These are phyloP conservation scores for Drosophila sproati DNA, from an alignment of 1,140 invertebrate genomes.

Conservation along the genomic window DNA sequence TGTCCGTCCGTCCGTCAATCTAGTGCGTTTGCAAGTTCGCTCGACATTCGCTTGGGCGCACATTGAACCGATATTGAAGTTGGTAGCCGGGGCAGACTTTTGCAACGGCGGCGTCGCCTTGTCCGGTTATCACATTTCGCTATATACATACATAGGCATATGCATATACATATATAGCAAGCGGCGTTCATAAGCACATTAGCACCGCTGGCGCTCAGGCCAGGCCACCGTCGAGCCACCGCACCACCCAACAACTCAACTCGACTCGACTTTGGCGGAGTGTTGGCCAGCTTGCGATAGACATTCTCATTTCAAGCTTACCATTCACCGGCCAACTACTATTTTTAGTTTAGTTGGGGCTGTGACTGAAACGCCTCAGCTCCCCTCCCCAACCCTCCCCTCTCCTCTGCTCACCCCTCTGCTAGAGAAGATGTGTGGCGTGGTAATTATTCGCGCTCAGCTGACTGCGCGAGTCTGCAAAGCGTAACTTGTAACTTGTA, in stretches of 20 bases:
- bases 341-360: conserved; percentile 50
- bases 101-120: conserved; percentile 19
- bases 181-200: conserved; percentile 74
- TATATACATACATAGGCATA: not conserved
- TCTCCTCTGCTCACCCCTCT: not conserved
- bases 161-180: conserved; percentile 13
- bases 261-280: conserved; percentile 4
- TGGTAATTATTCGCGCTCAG: conserved; percentile 82
- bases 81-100: not conserved
- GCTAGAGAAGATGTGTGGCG: conserved; percentile 35
- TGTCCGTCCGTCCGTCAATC: not conserved
- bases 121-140: conserved; percentile 77
- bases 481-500: conserved; percentile 82
- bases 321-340: conserved; percentile 60
- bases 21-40: not conserved
- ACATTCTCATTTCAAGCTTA: conserved; percentile 59
- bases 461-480: conserved; percentile 78
- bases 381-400: not conserved
- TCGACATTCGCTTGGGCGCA: conserved; percentile 3
- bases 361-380: conserved; percentile 59
- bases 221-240: not conserved
- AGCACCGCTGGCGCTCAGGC: conserved; percentile 72
- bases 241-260: conserved; percentile 20
- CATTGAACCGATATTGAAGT: conserved; percentile 30
- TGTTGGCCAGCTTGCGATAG: conserved; percentile 55